Conservation (phyloP, 2,797 vertebrate species). For the Aselliscus stoliczkanus region DNA sequence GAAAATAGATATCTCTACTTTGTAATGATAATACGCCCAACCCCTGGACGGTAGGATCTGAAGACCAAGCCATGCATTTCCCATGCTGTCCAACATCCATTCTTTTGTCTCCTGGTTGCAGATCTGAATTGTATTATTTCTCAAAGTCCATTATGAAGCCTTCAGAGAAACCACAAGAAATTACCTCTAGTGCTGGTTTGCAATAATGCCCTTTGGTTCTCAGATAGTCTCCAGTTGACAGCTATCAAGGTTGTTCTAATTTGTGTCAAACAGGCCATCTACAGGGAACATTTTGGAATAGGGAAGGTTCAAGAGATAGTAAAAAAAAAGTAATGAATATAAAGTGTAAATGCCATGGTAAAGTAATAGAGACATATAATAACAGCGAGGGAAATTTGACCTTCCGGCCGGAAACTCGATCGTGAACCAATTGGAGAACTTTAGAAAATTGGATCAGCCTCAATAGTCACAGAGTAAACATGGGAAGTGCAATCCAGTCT, state of each 20-base stretch:
- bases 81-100: conserved; percentile 70
- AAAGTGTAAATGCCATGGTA: conserved; percentile 81
- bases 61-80: conserved; percentile 74
- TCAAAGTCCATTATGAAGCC: conserved; percentile 77
- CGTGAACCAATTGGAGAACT: conserved; percentile 85
- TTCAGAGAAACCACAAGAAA: conserved; percentile 79
- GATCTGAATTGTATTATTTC: conserved; percentile 78
- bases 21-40: conserved; percentile 77
- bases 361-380: conserved; percentile 85
- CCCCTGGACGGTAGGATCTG: conserved; percentile 68
- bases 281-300: conserved; percentile 79
- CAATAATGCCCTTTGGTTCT: conserved; percentile 76
- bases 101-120: conserved; percentile 75
- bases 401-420: conserved; percentile 85
- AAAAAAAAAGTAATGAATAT: conserved; percentile 82
- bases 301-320: conserved; percentile 77
- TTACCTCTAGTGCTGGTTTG: conserved; percentile 70
- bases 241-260: conserved; percentile 78
- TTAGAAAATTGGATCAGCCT: conserved; percentile 87
- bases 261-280: conserved; percentile 82
- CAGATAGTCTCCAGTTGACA: conserved; percentile 77
- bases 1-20: conserved; percentile 7
- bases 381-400: conserved; percentile 86
- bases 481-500: conserved; percentile 84
- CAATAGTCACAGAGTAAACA: conserved; percentile 86